These are phyloP conservation scores for Lithophane socia DNA, from an alignment of 2,888 invertebrate species.

Conservation along the genomic window DNA sequence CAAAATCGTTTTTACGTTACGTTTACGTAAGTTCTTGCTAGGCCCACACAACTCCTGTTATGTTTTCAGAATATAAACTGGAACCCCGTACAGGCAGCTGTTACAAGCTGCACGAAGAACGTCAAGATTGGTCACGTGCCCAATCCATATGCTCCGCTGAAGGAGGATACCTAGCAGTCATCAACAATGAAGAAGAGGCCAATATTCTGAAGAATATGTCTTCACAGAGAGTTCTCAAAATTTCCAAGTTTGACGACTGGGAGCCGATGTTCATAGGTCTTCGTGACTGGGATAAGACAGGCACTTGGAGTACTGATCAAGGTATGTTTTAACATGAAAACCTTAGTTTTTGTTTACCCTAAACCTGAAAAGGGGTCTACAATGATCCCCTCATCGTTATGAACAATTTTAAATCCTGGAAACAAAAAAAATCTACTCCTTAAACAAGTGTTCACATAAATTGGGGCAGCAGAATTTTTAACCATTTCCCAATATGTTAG, in stretches of 20 bases:
- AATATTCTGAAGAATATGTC: conserved; percentile 5
- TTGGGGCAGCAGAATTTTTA: too few relatives aligned
- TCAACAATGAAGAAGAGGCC: conserved; percentile 26
- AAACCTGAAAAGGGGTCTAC: too few relatives aligned
- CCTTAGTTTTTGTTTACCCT: too few relatives aligned
- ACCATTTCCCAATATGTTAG: neutral
- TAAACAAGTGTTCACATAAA: too few relatives aligned
- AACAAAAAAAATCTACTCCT: too few relatives aligned
- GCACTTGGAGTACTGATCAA: conserved; percentile 20
- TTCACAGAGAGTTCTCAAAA: neutral
- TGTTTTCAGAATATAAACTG: conserved; percentile 10
- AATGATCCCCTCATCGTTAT: too few relatives aligned
- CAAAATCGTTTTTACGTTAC: neutral
- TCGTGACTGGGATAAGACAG: conserved; percentile 17
- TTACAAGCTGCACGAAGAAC: conserved; percentile 21
- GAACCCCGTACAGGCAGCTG: conserved; percentile 22
- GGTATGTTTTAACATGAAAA: neutral
- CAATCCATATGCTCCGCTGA: conserved; percentile 4
- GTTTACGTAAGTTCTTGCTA: neutral
- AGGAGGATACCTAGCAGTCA: conserved; percentile 15
- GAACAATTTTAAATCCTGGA: too few relatives aligned
- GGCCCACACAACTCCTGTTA: neutral
- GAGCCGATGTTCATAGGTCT: conserved; percentile 31
- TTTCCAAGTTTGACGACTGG: conserved; percentile 17
- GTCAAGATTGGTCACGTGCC: conserved; percentile 1